Evolutionary conservation across 2,113 vertebrate species (phyloP), one percentile per base, ranked within the genome.

Genomic region (Benitochromis conjunctus): DNA sequence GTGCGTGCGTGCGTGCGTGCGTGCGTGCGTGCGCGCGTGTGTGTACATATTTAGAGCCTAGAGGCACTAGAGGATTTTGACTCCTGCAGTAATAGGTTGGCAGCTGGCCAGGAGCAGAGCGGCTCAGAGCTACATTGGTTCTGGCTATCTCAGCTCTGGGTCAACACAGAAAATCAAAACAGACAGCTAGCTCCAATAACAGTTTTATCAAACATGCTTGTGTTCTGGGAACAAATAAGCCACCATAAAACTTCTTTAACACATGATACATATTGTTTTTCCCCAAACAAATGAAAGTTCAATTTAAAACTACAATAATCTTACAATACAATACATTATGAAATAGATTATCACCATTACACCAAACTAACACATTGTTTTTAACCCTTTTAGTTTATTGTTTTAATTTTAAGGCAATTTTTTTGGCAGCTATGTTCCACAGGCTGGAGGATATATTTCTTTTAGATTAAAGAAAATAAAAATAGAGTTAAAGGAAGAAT

Each of bases 81-180:
- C 87, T 91, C 81, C 64, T 92, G 88, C 86, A 88, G 74, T 91
- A 91, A 94, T 88, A 86, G 53, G 84, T 85, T 89, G 90, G 91
- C 90, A 74, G 48, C 19, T 38, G 3, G 89, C 91, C 90, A 92
- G 77, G 48, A 87, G 43, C 84, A 64, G 18, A 80, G 21, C 90
- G 87, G 55, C n/a, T n/a, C 78, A 48, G 82, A 26, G 48, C 80
- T 38, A 24, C 64, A 88, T 56, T 24, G 79, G 64, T 76, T 12
- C 57, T 56, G 79, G 66, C 2, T 87, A 82, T 90, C 82, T 87
- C 43, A 78, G 26, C 24, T 3, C 18, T 31, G 38, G 80, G 66
- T 88, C 86, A 85, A 64, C 76, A 79, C 84, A 80, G 80, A 88
- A 10, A 48, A 51, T 10, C 34, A 60, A 41, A 77, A 51, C 60